These are phyloP conservation scores for Geophilus truncorum DNA, from an alignment of 2,888 invertebrate genomes.

Conservation along the genomic window DNA sequence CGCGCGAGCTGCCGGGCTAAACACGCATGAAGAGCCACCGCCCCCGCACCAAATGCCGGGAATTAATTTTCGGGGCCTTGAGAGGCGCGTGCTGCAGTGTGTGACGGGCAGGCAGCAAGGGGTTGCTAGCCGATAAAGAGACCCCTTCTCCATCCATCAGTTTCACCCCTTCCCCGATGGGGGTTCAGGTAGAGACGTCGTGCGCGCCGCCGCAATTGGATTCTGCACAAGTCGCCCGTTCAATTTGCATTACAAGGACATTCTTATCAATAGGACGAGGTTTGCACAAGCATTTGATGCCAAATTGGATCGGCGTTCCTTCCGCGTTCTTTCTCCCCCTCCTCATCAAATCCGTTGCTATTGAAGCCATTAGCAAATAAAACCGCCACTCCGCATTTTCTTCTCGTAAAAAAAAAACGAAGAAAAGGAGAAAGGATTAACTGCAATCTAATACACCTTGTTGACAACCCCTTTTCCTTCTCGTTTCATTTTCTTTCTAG, in stretches of 20 bases:
- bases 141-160: slow-evolving; percentile 16
- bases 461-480: background rate
- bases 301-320: background rate
- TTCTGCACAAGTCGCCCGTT: slow-evolving; percentile 28
- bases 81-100: slow-evolving; percentile 1
- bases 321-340: background rate
- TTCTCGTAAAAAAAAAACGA: background rate
- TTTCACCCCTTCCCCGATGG: background rate
- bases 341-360: background rate
- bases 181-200: background rate
- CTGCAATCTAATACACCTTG: background rate
- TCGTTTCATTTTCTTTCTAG: background rate
- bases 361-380: background rate
- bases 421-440: background rate
- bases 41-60: background rate
- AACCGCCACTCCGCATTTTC: background rate
- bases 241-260: slow-evolving; percentile 31
- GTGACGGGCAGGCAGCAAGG: background rate
- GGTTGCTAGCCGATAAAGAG: background rate
- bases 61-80: background rate
- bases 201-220: slow-evolving; percentile 16
- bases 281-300: slow-evolving; percentile 21
- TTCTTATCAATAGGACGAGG: background rate
- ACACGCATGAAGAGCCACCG: background rate
- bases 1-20: background rate